Conservation (phyloP, 2,113 vertebrate genomes). For the Channa maculata region DNA sequence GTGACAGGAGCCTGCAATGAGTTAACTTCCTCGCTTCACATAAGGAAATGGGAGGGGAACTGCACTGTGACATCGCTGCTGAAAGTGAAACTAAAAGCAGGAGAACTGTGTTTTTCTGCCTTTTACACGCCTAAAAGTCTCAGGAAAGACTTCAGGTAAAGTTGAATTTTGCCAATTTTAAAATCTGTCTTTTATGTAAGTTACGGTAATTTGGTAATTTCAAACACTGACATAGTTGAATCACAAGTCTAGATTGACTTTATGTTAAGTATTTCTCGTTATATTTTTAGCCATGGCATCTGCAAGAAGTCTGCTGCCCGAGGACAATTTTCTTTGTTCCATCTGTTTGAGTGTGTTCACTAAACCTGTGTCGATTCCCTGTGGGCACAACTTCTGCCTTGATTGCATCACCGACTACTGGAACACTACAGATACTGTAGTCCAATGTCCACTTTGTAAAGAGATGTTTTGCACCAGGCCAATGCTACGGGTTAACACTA, state of each 20-base stretch:
- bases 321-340: conserved; percentile 45
- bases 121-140: not conserved
- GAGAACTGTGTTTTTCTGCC: accelerated
- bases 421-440: not conserved
- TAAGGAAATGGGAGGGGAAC: conserved; percentile 15
- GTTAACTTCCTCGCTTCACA: conserved; percentile 43
- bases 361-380: conserved; percentile 54
- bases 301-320: conserved; percentile 13
- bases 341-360: conserved; percentile 65
- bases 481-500: conserved; percentile 48
- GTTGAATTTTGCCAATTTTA: not conserved
- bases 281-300: conserved; percentile 51
- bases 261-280: not conserved
- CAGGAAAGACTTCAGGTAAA: conserved; percentile 34
- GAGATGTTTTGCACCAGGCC: conserved; percentile 23
- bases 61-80: not conserved
- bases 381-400: conserved; percentile 67
- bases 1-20: conserved; percentile 14
- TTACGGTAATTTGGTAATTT: not conserved
- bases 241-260: not conserved
- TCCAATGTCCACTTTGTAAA: conserved; percentile 55
- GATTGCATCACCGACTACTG: conserved; percentile 51
- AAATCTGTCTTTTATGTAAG: not conserved
- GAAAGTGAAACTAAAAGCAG: conserved; percentile 50
- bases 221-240: not conserved